Evolutionary conservation across 1,140 invertebrate species (phyloP), one percentile per base, ranked within the genome.

Genomic region (Calephelis nemesis): DNA sequence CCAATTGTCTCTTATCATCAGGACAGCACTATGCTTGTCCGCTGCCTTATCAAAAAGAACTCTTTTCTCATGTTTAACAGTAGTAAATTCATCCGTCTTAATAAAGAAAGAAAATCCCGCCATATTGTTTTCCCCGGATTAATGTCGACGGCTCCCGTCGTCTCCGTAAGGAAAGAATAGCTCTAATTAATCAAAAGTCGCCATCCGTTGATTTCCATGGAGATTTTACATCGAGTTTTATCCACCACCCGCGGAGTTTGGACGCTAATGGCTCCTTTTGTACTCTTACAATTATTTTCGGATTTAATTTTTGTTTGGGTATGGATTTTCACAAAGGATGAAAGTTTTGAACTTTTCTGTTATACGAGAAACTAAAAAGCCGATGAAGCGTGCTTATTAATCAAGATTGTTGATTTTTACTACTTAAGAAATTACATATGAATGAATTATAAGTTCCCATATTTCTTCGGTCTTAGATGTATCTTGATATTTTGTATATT

Each of bases 101-200:
- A 45, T 45, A 45, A 63, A 30, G 45, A 19, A 13, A 52, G 40
- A 19, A 13, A 52, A 15, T 15, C 68, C 76, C 54, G 80, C 84
- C 86, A 88, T 90, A 87, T 88, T 88, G 87, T 86, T 87, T 85
- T 73, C 67, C 54, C 72, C 64, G 82, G 77, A 87, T 88, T 87
- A 85, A 87, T 84, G 84, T 78, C 83, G 75, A 67, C 76, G 78
- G 73, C 80, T 82, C 76, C 78, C 81, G 79, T 82, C 81, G 79
- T 77, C 82, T 82, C 80, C 67, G 68, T 74, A 81, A 71, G 77
- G 76, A 88, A 91, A 91, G 87, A 91, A 91, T 91, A 76, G 82
- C 81, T 82, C 85, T 89, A 91, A 91, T 91, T 91, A 91, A 91
- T 91, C 85, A 90, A 85, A 88, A 87, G 82, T 87, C 82, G 82